phyloP scores from a whole-genome alignment of 1,140 invertebrate genomes.

The Lineus longissimus region DNA sequence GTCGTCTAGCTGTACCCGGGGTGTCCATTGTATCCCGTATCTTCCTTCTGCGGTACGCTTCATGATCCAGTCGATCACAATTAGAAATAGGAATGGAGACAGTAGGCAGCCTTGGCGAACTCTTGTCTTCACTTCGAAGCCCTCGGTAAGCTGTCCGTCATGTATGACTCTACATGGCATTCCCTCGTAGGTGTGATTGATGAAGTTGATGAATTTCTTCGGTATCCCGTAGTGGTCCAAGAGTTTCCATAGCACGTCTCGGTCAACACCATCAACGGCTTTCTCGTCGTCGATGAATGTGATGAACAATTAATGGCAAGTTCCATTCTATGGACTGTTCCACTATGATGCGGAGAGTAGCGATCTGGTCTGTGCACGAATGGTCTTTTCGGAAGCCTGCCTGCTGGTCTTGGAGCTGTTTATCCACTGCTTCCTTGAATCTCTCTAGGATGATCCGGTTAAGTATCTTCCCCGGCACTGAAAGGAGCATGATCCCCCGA shows the following conservation, averaged over 20 bases:
- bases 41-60: background rate
- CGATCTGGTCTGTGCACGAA: background rate
- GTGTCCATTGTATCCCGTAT: too few relatives aligned
- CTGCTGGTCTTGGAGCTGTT: background rate
- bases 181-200: background rate
- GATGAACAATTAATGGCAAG: constrained; percentile 26
- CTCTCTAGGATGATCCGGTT: background rate
- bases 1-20: too few relatives aligned
- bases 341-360: background rate
- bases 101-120: background rate
- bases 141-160: background rate
- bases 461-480: background rate
- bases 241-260: constrained; percentile 26
- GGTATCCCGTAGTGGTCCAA: constrained; percentile 6
- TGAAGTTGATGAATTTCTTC: background rate
- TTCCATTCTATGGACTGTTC: constrained; percentile 22
- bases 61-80: background rate
- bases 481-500: background rate
- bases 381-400: background rate
- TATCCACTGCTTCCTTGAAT: background rate
- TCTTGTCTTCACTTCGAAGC: background rate
- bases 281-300: constrained; percentile 35
- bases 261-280: constrained; percentile 34
- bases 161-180: background rate
- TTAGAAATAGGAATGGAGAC: background rate